Evolutionary conservation across 2,113 vertebrate species (phyloP).

Genomic region (Hippopotamus amphibius): DNA sequence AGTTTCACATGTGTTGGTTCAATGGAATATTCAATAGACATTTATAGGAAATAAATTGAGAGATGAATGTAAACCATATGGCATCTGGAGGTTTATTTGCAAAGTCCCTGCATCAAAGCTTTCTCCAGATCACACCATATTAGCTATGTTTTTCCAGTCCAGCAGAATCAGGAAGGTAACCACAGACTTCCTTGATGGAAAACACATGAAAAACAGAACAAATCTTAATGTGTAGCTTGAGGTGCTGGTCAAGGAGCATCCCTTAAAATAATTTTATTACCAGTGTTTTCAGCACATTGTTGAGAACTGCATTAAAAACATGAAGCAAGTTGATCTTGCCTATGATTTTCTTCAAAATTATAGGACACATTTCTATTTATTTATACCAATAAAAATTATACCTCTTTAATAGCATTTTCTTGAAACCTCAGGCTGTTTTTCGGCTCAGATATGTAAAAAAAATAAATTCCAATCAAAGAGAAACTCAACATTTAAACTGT

Average conservation of each 20-base stretch:
- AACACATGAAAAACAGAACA: conserved; percentile 96
- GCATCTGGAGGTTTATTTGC: conserved; percentile 98
- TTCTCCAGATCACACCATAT: conserved; percentile 98
- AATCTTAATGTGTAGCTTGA: conserved; percentile 90
- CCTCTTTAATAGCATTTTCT: conserved; percentile 45
- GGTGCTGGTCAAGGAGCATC: conserved; percentile 90
- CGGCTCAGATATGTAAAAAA: conserved; percentile 30
- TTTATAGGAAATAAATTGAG: conserved; percentile 99
- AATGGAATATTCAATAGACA: conserved; percentile 97
- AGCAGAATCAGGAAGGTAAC: conserved; percentile 99
- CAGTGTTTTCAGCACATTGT: conserved; percentile 86
- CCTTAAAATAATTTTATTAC: conserved; percentile 91
- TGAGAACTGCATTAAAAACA: conserved; percentile 85
- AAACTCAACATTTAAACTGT: conserved; percentile 50
- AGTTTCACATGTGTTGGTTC: conserved; percentile 96
- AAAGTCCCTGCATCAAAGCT: conserved; percentile 99
- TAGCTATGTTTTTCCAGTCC: conserved; percentile 99
- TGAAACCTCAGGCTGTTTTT: conserved; percentile 30
- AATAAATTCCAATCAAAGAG: conserved; percentile 59
- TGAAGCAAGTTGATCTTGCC: conserved; percentile 77
- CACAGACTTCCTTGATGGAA: conserved; percentile 99
- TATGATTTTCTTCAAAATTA: conserved; percentile 66
- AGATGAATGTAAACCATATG: conserved; percentile 99
- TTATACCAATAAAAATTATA: conserved; percentile 55
- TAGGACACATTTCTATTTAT: conserved; percentile 61